These are phyloP conservation scores for Macquaria ambigua DNA, from an alignment of 2,113 vertebrate genomes.

Conservation along the genomic window DNA sequence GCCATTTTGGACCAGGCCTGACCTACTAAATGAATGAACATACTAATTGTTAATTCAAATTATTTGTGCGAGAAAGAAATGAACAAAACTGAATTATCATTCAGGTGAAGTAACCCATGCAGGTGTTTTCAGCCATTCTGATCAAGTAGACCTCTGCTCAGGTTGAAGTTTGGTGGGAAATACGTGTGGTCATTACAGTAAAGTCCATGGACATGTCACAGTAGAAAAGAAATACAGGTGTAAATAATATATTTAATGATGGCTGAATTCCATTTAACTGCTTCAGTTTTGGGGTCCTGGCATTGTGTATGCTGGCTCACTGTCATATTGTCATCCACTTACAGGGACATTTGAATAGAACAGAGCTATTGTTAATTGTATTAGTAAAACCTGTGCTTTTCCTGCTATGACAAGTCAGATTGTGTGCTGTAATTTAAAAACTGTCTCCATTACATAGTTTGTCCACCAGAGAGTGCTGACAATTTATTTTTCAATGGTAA, in stretches of 20 bases:
- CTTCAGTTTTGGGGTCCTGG: too few species aligned
- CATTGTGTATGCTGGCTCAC: too few species aligned
- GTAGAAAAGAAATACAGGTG: neutral
- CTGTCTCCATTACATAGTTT: neutral
- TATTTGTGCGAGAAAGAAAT: conserved; percentile 1
- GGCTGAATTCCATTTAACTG: neutral
- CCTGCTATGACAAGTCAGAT: too few species aligned
- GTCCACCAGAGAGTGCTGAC: neutral
- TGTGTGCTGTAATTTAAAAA: neutral
- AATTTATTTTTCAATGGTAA: neutral
- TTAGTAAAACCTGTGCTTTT: too few species aligned
- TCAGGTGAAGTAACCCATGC: neutral
- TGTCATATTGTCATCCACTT: too few species aligned
- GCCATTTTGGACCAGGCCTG: conserved; percentile 2
- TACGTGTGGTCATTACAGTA: neutral
- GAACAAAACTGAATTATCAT: neutral
- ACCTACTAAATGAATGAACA: conserved; percentile 41
- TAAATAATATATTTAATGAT: neutral
- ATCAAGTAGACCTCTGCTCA: too few species aligned
- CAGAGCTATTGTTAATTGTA: too few species aligned
- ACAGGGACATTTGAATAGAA: too few species aligned
- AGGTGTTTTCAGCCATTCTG: neutral
- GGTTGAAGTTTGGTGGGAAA: neutral
- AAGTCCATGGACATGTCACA: neutral
- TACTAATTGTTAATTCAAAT: neutral